Conservation (phyloP, 92 coral and sea anemone species). For the Zoanthus gigantus region DNA sequence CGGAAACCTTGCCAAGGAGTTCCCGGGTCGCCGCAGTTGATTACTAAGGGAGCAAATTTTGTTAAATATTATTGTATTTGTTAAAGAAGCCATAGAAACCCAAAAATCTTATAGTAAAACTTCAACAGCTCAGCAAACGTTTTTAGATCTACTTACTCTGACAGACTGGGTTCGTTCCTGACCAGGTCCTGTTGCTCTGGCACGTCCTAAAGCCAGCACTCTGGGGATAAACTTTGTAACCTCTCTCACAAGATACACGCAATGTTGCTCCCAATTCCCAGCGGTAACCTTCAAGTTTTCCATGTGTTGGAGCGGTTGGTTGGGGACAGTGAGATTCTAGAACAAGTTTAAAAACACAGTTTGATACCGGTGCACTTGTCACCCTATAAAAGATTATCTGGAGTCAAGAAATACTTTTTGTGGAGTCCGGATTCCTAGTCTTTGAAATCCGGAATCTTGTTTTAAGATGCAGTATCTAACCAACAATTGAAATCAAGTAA, state of each 20-base stretch:
- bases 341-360: not conserved
- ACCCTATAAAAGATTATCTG: not conserved
- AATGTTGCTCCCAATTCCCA: conserved; percentile 91
- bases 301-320: conserved; percentile 86
- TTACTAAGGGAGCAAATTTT: conserved; percentile 49
- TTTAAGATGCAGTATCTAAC: too few relatives aligned
- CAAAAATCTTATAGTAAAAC: too few relatives aligned
- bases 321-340: conserved; percentile 80
- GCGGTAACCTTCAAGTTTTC: conserved; percentile 88
- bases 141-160: conserved; percentile 62
- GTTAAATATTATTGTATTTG: not conserved
- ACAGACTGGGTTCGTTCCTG: conserved; percentile 88
- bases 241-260: conserved; percentile 87
- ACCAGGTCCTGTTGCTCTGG: conserved; percentile 78
- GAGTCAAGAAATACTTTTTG: not conserved
- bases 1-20: conserved; percentile 92
- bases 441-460: too few relatives aligned
- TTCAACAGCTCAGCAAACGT: not conserved
- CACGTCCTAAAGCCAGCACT: conserved; percentile 90
- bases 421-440: too few relatives aligned
- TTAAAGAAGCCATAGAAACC: not conserved
- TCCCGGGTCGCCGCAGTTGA: conserved; percentile 97
- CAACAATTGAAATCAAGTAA: too few relatives aligned
- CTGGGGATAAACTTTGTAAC: conserved; percentile 81
- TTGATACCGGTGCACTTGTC: not conserved